Evolutionary conservation across 23 tunicate species (phyloP), one percentile per base, ranked within the genome.

Genomic region (Trididemnum clinides): DNA sequence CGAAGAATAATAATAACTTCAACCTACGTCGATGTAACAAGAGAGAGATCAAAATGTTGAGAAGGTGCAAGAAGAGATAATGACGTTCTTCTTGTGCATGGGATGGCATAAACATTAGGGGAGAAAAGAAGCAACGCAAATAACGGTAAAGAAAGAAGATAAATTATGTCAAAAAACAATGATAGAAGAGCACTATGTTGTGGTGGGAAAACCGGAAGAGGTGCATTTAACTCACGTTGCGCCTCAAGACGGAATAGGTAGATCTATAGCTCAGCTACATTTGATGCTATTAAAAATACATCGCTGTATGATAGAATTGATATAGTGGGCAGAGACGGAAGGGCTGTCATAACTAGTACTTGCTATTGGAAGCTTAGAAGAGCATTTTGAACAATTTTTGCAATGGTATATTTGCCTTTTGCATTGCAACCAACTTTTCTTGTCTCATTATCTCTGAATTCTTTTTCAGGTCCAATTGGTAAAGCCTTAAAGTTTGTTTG

Each of bases 141-240:
- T 50, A 35, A 4, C 58, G 33, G 22, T 1, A 27, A 74, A 33
- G 21, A 7, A 28, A 6, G 50, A 62, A 33, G 72, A 54, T 6
- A 82, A 64, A 64, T 32, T 64, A 3, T 82, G 29, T 19, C 20
- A 29, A 34, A 31, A 64, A 22, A 33, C 26, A 7, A 28, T 64
- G n/a, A 62, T 15, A 23, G 86, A 82, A 36, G 86, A 82, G n/a
- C 86, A 82, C 33, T 10, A 10, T 22, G 72, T 59, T 19, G 33
- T 82, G 50, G 86, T 82, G 1, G 86, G 86, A n/a, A 33, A 82
- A 59, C 86, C 86, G 19, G 86, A 31, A 21, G 28, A 64, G 10
- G 65, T 58, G 31, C 33, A 82, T 34, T 27, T 82, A 27, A 19
- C 79, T 33, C 79, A 82, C 51, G 22, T 33, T 4, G 12, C 86